phyloP scores from a whole-genome alignment of 2,113 vertebrate genomes.

The Platichthys stellatus region DNA sequence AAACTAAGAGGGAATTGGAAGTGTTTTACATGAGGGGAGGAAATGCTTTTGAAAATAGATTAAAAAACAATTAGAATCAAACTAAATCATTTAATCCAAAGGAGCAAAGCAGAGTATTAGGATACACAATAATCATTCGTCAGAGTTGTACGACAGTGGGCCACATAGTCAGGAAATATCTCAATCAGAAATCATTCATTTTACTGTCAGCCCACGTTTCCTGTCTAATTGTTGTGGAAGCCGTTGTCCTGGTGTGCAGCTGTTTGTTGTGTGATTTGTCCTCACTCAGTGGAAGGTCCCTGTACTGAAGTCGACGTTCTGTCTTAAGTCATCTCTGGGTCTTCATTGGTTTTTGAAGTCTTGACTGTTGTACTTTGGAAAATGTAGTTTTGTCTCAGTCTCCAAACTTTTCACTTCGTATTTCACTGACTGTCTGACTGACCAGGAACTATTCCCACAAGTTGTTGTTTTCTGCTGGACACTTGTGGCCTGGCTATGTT shows the following conservation, averaged over 20 bases:
- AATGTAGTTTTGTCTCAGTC: constrained; percentile 16
- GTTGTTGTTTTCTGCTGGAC: constrained; percentile 22
- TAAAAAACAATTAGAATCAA: background rate
- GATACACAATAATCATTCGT: background rate
- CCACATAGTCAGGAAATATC: background rate
- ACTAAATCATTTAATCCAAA: background rate
- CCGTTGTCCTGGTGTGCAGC: constrained; percentile 37
- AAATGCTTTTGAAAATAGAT: background rate
- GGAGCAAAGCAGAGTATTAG: background rate
- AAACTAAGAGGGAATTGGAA: background rate
- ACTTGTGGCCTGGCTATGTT: constrained; percentile 27
- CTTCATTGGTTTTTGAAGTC: constrained; percentile 1
- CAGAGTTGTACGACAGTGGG: background rate
- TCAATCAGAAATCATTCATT: constrained; percentile 16
- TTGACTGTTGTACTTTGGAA: background rate
- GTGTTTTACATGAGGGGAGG: background rate
- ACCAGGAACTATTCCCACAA: constrained; percentile 19
- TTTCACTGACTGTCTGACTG: constrained; percentile 9
- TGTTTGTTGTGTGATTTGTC: constrained; percentile 56
- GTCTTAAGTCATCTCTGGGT: constrained; percentile 18
- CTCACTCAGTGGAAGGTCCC: constrained; percentile 34
- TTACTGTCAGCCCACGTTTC: constrained; percentile 11
- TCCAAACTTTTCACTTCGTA: constrained; percentile 56
- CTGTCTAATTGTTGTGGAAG: constrained; percentile 53
- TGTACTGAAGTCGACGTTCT: constrained; percentile 27